Evolutionary conservation across 2,797 vertebrate species (phyloP), one percentile per base, ranked within the genome.

Genomic region (Myotis findleyi): DNA sequence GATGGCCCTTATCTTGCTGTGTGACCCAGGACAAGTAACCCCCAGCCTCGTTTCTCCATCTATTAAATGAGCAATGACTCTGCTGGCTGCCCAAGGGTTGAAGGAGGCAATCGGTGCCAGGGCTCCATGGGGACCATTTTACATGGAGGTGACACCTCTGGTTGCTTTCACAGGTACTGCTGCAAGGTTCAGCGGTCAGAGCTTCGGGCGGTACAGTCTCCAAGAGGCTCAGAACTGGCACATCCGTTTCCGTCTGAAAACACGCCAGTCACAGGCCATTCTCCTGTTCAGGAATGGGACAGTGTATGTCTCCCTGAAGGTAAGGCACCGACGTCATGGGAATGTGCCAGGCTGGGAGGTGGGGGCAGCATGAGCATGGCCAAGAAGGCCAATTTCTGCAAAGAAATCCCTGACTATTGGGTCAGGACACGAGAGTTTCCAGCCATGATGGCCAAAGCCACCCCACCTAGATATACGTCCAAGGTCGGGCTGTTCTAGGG

Each of bases 211-310:
- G 44, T 99, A 99, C 97, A 93, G 97, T 93, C 98, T 99, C 0
- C 98, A 98, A 3, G 98, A 98, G 91, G 89, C 59, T 0, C 97
- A 91, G 66, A 96, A 98, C 47, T 99, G 99, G 98, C 98, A 97
- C 25, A 97, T 99, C 90, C 98, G 98, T 0, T 98, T 99, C 89
- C 98, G 96, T 44, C 98, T 99, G 95, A 99, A 98, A 98, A 99
- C 99, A 0, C 98, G 97, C 36, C 99, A 99, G 97, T 92, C 97
- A 1, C 97, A 99, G 0, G 98, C 99, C 0, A 55, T 99, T 6
- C 77, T 99, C 53, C 93, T 99, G 97, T 91, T 98, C 1, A 96
- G 98, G 88, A 99, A 99, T 1, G 98, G 98, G 33, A 98, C 99
- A 14, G 98, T 98, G 93, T 98, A 98, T 57, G 97, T 98, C n/a